These are phyloP conservation scores for Gorsachius goisagi DNA, from an alignment of 2,113 vertebrate genomes.

Conservation along the genomic window DNA sequence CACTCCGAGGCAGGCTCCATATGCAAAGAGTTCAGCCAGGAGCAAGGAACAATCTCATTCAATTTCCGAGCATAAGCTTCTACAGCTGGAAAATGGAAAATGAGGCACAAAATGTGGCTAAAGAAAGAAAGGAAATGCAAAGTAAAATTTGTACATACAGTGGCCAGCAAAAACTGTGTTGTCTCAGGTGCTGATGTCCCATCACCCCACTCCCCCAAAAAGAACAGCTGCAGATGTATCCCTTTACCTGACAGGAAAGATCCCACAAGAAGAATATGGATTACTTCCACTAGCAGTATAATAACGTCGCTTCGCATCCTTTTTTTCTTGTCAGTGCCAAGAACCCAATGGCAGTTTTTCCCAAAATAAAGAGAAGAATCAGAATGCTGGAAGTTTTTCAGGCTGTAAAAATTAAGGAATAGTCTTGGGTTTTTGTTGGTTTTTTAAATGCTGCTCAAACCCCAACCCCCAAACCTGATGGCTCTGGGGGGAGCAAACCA, in stretches of 20 bases:
- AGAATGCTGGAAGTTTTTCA: not conserved
- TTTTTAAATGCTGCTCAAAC: not conserved
- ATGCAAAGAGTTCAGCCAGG: conserved; percentile 17
- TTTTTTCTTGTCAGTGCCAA: not conserved
- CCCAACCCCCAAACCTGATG: not conserved
- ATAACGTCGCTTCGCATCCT: not conserved
- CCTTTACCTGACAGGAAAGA: not conserved
- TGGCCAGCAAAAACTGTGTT: not conserved
- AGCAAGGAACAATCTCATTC: conserved; percentile 17
- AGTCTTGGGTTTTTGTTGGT: not conserved
- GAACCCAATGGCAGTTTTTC: not conserved
- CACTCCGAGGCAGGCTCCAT: not conserved
- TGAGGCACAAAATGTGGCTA: not conserved
- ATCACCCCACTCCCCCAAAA: not conserved
- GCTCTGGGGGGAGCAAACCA: not conserved
- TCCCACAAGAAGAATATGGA: not conserved
- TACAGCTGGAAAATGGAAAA: conserved; percentile 18
- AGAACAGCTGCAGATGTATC: not conserved
- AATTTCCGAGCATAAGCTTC: not conserved
- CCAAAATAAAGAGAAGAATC: not conserved
- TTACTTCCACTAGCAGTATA: not conserved
- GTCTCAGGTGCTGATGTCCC: not conserved
- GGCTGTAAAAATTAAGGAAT: not conserved
- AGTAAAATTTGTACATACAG: not conserved
- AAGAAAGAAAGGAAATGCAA: not conserved